A percentile compares a stretch with the other conserved stretches of the same genome.
phyloP scores from a whole-genome alignment of 2,797 vertebrate genomes.

The Microctenopoma steveboyesi region DNA sequence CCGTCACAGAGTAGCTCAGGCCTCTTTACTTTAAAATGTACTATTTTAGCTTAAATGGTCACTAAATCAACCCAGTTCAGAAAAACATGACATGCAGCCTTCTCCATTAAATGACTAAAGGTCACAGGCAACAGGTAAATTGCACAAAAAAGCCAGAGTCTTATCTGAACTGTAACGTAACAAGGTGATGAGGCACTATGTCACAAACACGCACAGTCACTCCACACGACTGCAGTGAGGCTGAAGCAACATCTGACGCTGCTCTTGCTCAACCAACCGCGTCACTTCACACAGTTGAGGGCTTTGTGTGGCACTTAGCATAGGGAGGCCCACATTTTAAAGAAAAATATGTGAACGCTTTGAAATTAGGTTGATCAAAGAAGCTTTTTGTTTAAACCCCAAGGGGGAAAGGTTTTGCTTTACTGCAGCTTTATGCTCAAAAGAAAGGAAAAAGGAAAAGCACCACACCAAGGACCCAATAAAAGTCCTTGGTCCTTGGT shows the following conservation, averaged over 20 bases:
- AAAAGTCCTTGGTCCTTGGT: too few species aligned
- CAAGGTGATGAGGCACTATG: not conserved
- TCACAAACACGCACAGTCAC: not conserved
- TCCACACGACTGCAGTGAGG: too few species aligned
- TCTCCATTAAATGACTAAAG: too few species aligned
- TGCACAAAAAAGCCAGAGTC: not conserved
- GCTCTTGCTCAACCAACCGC: not conserved
- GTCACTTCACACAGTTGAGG: not conserved
- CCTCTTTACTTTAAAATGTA: not conserved
- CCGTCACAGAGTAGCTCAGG: not conserved
- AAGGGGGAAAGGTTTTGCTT: too few species aligned
- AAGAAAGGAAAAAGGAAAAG: too few species aligned
- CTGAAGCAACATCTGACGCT: not conserved
- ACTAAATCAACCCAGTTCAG: too few species aligned
- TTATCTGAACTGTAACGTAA: slow-evolving; percentile 17
- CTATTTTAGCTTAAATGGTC: too few species aligned
- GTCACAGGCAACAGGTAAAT: not conserved
- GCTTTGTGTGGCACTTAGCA: not conserved
- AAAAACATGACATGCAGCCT: too few species aligned
- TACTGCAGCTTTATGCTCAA: not conserved
- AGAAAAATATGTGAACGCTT: too few species aligned
- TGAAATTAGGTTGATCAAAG: too few species aligned
- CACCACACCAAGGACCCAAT: too few species aligned
- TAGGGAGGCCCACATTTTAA: not conserved
- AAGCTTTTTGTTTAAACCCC: not conserved